Evolutionary conservation across 1,140 invertebrate genomes (phyloP).

Genomic region (Calosoma granatense): DNA sequence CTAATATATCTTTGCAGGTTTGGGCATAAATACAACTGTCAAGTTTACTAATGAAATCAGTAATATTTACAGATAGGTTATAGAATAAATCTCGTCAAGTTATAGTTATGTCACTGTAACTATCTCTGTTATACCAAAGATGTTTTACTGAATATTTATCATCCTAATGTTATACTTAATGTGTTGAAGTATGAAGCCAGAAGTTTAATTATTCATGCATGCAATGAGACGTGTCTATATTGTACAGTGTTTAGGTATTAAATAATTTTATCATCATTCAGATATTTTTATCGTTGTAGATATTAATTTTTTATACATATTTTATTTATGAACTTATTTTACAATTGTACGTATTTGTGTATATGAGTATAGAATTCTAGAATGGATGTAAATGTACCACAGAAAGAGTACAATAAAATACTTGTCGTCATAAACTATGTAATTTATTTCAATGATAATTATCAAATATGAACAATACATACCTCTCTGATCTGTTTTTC

Average conservation of each 20-base stretch:
- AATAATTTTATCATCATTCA: too few species aligned
- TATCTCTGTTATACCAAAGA: neutral
- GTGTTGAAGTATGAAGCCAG: too few species aligned
- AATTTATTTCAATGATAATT: neutral
- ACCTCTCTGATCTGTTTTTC: neutral
- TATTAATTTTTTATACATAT: too few species aligned
- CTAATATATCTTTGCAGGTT: too few species aligned
- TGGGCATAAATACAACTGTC: slow-evolving; percentile 29
- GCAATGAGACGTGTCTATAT: too few species aligned
- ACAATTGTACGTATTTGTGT: neutral
- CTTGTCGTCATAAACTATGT: slow-evolving; percentile 1
- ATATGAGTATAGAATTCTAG: neutral
- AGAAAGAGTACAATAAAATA: neutral
- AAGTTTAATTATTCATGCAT: too few species aligned
- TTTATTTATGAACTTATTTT: too few species aligned
- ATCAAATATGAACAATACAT: neutral
- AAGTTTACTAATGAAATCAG: too few species aligned
- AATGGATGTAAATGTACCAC: neutral
- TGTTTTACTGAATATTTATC: too few species aligned
- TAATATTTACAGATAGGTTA: neutral
- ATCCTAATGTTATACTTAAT: too few species aligned
- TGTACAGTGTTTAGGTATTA: too few species aligned
- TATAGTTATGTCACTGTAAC: neutral
- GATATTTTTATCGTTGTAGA: too few species aligned
- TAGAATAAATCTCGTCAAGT: neutral